Percentiles rank a stretch among this genome's conserved stretches.
These are phyloP conservation scores for Neogobius melanostomus DNA, from an alignment of 2,113 vertebrate species.

Conservation along the genomic window DNA sequence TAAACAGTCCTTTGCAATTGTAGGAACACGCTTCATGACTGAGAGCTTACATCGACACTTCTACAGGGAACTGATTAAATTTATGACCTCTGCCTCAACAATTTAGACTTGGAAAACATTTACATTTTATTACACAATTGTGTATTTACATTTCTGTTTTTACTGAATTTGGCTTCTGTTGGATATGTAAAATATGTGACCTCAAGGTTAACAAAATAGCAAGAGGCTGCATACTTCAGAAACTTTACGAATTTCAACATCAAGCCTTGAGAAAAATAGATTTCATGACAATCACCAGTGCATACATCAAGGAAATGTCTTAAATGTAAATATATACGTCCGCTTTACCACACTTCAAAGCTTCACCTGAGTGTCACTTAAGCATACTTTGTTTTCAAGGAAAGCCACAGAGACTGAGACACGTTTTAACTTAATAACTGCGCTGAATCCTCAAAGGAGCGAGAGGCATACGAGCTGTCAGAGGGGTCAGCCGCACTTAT, in stretches of 20 bases:
- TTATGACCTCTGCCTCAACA: slow-evolving; percentile 8
- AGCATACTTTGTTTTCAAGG: slow-evolving; percentile 27
- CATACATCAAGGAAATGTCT: slow-evolving; percentile 18
- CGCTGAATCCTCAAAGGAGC: slow-evolving; percentile 53
- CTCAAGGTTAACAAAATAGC: not conserved
- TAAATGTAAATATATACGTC: slow-evolving; percentile 22
- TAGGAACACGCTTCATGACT: no score
- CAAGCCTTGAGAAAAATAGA: no score
- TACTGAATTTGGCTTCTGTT: not conserved
- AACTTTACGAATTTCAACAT: no score
- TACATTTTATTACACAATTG: not conserved
- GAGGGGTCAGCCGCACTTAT: slow-evolving; percentile 36
- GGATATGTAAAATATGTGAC: slow-evolving; percentile 1
- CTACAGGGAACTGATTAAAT: slow-evolving; percentile 15
- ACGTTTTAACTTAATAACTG: slow-evolving; percentile 60
- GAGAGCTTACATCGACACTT: not conserved
- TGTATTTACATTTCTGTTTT: slow-evolving; percentile 6
- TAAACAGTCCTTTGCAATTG: no score
- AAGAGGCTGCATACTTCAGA: not conserved
- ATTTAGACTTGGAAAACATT: not conserved
- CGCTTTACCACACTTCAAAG: slow-evolving; percentile 36
- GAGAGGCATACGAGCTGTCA: slow-evolving; percentile 36
- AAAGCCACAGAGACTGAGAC: slow-evolving; percentile 53
- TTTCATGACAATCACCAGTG: no score
- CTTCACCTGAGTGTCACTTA: slow-evolving; percentile 48